phyloP scores from a whole-genome alignment of 2,888 invertebrate genomes.

The Blastobasis lacticolella region DNA sequence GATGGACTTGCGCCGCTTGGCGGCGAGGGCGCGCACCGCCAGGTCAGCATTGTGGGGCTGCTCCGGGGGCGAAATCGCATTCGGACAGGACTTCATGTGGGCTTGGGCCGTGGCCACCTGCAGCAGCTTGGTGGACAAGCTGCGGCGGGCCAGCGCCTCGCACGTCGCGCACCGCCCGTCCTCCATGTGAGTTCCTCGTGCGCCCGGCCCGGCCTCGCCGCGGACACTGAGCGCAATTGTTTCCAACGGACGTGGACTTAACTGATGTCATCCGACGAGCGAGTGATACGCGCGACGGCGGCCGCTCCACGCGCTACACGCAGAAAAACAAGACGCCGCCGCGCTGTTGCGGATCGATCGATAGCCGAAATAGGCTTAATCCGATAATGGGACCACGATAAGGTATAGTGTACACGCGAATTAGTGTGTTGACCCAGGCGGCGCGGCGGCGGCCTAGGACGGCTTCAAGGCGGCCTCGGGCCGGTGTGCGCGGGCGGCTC shows the following conservation, averaged over 20 bases:
- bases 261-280: slow-evolving; percentile 72
- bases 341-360: slow-evolving; percentile 48
- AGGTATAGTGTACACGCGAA: slow-evolving; percentile 66
- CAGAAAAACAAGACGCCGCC: slow-evolving; percentile 54
- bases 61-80: slow-evolving; percentile 43
- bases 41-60: slow-evolving; percentile 48
- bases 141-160: slow-evolving; percentile 63
- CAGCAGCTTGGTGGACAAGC: slow-evolving; percentile 58
- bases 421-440: slow-evolving; percentile 67
- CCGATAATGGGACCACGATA: slow-evolving; percentile 70
- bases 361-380: slow-evolving; percentile 57
- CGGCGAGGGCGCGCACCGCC: slow-evolving; percentile 60
- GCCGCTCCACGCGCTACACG: slow-evolving; percentile 45
- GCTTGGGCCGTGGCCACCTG: slow-evolving; percentile 69
- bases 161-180: slow-evolving; percentile 65
- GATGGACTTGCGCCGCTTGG: slow-evolving; percentile 65
- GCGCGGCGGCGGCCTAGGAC: slow-evolving; percentile 45
- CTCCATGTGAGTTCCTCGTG: slow-evolving; percentile 66
- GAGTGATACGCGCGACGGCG: slow-evolving; percentile 55
- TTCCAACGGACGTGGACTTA: slow-evolving; percentile 67
- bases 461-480: slow-evolving; percentile 61
- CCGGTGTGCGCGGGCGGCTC: slow-evolving; percentile 62
- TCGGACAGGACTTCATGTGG: slow-evolving; percentile 61
- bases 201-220: slow-evolving; percentile 62
- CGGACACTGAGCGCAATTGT: slow-evolving; percentile 68